phyloP scores from a whole-genome alignment of 2,797 vertebrate genomes.

The Semaprochilodus insignis region DNA sequence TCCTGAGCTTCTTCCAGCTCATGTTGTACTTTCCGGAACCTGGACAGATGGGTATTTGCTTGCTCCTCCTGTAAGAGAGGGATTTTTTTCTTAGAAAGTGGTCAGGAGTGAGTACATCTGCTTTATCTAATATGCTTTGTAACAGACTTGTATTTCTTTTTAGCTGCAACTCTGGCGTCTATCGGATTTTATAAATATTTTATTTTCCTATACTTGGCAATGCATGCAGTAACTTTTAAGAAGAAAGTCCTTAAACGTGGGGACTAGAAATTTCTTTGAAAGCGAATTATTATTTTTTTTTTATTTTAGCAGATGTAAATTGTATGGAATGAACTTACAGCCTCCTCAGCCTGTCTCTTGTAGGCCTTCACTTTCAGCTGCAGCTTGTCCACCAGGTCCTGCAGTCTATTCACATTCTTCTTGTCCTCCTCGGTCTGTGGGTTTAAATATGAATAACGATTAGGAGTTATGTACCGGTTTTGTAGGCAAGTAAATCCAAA shows the following conservation, averaged over 20 bases:
- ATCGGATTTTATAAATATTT: background rate
- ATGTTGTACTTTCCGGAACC: conserved; percentile 51
- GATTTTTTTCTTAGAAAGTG: background rate
- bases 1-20: conserved; percentile 57
- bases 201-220: no score
- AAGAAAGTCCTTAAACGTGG: background rate
- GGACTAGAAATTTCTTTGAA: background rate
- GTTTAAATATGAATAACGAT: background rate
- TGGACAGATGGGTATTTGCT: conserved; percentile 51
- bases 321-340: conserved; percentile 79
- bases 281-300: no score
- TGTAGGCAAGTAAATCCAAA: background rate
- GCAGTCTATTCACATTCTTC: conserved; percentile 87
- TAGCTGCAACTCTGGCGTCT: no score
- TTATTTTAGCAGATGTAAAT: background rate
- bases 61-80: conserved; percentile 52
- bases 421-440: conserved; percentile 87
- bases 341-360: conserved; percentile 88
- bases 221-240: background rate
- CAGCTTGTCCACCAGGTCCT: conserved; percentile 91
- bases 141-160: no score
- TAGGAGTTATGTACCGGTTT: background rate
- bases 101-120: no score
- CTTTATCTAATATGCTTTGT: no score
- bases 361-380: conserved; percentile 92